Evolutionary conservation across 2,113 vertebrate genomes (phyloP).

Genomic region (Brachionichthys hirsutus): DNA sequence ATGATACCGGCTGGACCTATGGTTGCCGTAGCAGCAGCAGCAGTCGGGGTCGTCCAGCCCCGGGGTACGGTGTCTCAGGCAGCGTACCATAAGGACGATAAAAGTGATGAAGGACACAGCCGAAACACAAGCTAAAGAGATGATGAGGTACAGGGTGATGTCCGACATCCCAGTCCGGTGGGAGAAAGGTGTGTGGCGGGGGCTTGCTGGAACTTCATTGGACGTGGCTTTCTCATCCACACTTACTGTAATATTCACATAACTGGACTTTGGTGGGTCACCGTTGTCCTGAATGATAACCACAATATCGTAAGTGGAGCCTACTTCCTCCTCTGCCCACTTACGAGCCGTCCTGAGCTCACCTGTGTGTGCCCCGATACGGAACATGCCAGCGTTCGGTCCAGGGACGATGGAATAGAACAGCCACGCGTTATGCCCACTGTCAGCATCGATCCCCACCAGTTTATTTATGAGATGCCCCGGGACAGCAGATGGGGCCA

Average conservation of each 20-base stretch:
- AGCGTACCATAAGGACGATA: conserved; percentile 77
- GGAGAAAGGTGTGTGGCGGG: conserved; percentile 67
- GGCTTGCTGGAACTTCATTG: conserved; percentile 73
- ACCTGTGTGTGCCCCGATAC: conserved; percentile 81
- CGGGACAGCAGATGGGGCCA: conserved; percentile 72
- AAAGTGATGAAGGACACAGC: conserved; percentile 82
- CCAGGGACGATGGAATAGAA: conserved; percentile 82
- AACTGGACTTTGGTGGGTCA: conserved; percentile 76
- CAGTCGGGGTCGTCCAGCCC: conserved; percentile 67
- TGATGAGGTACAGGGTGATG: conserved; percentile 84
- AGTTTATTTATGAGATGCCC: conserved; percentile 86
- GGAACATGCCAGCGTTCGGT: conserved; percentile 79
- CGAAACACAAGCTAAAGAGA: conserved; percentile 84
- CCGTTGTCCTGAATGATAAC: conserved; percentile 85
- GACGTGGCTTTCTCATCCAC: conserved; percentile 80
- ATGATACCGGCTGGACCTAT: conserved; percentile 77
- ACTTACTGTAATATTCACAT: conserved; percentile 79
- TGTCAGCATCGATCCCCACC: conserved; percentile 86
- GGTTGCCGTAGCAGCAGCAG: conserved; percentile 78
- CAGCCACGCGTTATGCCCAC: conserved; percentile 89
- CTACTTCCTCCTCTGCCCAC: conserved; percentile 76
- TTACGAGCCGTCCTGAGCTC: conserved; percentile 81
- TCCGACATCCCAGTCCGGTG: conserved; percentile 74
- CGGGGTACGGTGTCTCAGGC: conserved; percentile 69
- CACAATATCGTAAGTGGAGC: conserved; percentile 75